Evolutionary conservation across 2,113 vertebrate genomes (phyloP).

Genomic region (Proteles cristata): DNA sequence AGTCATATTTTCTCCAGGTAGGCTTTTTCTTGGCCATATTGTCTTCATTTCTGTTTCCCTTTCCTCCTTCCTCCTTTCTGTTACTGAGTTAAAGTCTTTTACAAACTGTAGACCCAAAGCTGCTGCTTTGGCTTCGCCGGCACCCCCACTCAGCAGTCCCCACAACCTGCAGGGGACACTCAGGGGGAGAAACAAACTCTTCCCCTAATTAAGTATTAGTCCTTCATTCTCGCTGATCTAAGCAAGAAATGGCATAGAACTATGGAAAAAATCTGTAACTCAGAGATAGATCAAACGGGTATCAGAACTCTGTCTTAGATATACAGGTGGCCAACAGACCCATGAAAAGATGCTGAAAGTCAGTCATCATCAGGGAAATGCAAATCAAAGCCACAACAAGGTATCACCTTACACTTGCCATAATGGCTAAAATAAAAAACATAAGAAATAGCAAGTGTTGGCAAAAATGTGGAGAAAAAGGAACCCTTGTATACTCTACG

Average conservation of each 20-base stretch:
- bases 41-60: neutral
- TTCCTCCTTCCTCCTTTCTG: neutral
- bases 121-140: neutral
- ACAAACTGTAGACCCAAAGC: neutral
- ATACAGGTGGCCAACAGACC: neutral
- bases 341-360: neutral
- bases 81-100: neutral
- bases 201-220: neutral
- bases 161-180: neutral
- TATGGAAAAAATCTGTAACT: neutral
- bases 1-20: neutral
- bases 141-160: neutral
- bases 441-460: neutral
- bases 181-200: neutral
- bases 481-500: neutral
- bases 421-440: neutral
- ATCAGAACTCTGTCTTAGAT: neutral
- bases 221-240: neutral
- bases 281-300: neutral
- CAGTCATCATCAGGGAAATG: neutral
- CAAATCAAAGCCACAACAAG: neutral
- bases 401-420: neutral
- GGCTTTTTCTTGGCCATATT: neutral
- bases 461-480: neutral
- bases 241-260: neutral